Evolutionary conservation across 2,113 vertebrate species (phyloP).

Genomic region (Myotis yumanensis): DNA sequence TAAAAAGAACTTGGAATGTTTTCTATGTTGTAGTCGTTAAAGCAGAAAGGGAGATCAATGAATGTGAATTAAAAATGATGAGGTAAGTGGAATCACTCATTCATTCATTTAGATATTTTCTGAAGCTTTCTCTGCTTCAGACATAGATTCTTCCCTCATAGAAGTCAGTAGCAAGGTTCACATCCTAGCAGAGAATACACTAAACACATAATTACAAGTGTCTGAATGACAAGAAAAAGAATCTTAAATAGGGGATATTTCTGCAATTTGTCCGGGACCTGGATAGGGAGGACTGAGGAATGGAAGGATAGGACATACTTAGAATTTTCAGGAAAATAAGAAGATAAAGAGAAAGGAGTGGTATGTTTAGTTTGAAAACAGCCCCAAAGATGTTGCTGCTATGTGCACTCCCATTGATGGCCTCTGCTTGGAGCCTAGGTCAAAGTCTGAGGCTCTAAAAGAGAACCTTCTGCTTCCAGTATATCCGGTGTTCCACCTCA

Average conservation of each 20-base stretch:
- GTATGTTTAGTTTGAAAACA: background rate
- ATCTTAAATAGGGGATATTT: background rate
- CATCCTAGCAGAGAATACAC: background rate
- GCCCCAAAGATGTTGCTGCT: background rate
- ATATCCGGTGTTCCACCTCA: background rate
- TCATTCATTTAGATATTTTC: background rate
- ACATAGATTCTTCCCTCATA: background rate
- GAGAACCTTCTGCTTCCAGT: background rate
- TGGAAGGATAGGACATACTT: background rate
- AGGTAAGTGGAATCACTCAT: background rate
- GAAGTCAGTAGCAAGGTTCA: background rate
- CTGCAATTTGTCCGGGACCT: background rate
- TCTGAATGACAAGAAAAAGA: background rate
- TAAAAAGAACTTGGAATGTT: background rate
- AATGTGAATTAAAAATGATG: background rate
- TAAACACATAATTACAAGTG: background rate
- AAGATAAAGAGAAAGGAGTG: background rate
- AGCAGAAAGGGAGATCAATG: background rate
- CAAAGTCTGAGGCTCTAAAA: background rate
- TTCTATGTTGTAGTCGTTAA: background rate
- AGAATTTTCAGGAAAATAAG: background rate
- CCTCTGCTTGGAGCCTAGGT: background rate
- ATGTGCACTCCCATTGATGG: background rate
- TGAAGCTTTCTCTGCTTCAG: background rate
- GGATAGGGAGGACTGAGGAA: background rate